Percentiles rank a stretch among this genome's conserved stretches.
Evolutionary conservation across 1,140 invertebrate genomes (phyloP).

Genomic region (Varroa destructor): DNA sequence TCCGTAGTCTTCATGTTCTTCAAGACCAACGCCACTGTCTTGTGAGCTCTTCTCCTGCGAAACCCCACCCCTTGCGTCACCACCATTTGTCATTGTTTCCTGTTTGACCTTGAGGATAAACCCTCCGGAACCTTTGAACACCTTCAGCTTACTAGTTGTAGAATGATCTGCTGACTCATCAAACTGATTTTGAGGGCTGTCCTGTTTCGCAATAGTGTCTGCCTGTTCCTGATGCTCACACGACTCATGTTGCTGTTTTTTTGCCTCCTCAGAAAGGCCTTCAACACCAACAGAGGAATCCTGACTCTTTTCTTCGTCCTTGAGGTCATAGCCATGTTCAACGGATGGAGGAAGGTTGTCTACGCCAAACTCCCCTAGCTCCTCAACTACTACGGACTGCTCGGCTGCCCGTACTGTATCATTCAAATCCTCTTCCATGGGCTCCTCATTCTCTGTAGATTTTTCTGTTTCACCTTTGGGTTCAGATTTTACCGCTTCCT

Average conservation of each 20-base stretch:
- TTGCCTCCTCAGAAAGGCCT: neutral
- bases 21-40: neutral
- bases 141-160: no score
- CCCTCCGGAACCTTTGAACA: neutral
- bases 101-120: conserved; percentile 8
- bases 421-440: neutral
- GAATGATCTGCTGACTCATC: no score
- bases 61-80: no score
- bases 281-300: neutral
- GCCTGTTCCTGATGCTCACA: no score
- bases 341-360: neutral
- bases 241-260: neutral
- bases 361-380: conserved; percentile 3
- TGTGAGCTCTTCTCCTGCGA: neutral
- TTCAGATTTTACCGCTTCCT: neutral
- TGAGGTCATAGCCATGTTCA: no score
- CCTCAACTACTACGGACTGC: conserved; percentile 17
- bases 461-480: neutral
- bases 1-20: neutral
- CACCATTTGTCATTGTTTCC: neutral
- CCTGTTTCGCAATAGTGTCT: no score
- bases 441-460: neutral
- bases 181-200: no score
- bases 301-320: no score
- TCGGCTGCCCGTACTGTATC: neutral